A percentile compares a stretch with the other conserved stretches of the same genome.
phyloP scores from a whole-genome alignment of 2,888 invertebrate species.

The Hartigia nigra region DNA sequence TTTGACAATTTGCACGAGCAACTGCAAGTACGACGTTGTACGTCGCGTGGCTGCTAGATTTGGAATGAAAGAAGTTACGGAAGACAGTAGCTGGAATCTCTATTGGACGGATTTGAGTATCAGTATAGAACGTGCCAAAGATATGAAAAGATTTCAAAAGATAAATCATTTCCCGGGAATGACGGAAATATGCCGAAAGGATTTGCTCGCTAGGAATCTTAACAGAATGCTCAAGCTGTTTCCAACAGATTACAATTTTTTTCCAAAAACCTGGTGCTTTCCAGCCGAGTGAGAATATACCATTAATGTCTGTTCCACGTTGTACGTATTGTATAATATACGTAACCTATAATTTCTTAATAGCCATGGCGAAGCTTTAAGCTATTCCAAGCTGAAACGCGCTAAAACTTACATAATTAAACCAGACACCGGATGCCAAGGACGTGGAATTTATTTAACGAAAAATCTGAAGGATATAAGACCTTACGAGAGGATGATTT shows the following conservation, averaged over 20 bases:
- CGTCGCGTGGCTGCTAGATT: slow-evolving; percentile 76
- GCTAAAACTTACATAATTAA: slow-evolving; percentile 88
- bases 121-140: slow-evolving; percentile 86
- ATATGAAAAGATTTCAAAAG: slow-evolving; percentile 92
- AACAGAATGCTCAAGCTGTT: slow-evolving; percentile 90
- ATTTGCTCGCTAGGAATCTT: slow-evolving; percentile 87
- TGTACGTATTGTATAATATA: not conserved
- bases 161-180: slow-evolving; percentile 95
- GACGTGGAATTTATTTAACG: slow-evolving; percentile 88
- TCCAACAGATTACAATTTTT: slow-evolving; percentile 91
- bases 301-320: slow-evolving; percentile 13
- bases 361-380: slow-evolving; percentile 79
- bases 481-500: slow-evolving; percentile 85
- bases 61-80: slow-evolving; percentile 82
- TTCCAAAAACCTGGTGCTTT: slow-evolving; percentile 94
- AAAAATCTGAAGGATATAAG: slow-evolving; percentile 84
- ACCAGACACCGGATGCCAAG: slow-evolving; percentile 92
- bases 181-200: slow-evolving; percentile 90
- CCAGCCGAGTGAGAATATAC: slow-evolving; percentile 82
- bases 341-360: not conserved
- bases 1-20: slow-evolving; percentile 73
- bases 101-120: slow-evolving; percentile 92
- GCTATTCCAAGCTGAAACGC: slow-evolving; percentile 77
- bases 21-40: slow-evolving; percentile 81
- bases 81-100: slow-evolving; percentile 88